Evolutionary conservation across 2,888 invertebrate genomes (phyloP), one percentile per base, ranked within the genome.

Genomic region (Onthophagus sagittarius): DNA sequence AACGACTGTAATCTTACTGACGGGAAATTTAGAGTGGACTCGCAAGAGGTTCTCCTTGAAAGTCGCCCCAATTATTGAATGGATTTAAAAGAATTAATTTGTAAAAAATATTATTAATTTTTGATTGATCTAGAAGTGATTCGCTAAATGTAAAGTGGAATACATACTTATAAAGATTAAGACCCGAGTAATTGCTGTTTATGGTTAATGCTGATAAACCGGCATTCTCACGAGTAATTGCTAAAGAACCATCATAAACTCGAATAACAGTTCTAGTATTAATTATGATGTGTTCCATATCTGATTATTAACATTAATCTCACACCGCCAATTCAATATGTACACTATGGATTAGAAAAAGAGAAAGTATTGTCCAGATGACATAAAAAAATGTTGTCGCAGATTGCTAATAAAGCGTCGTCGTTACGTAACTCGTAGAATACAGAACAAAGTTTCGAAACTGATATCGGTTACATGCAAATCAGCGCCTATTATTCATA

Each of bases 111-210:
- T n/a, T n/a, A n/a, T n/a, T n/a, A n/a, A 23, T 23, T 23, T 23
- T 23, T 23, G 23, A 23, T 23, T 23, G 23, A 23, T 53, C 6
- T 53, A 53, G 39, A 53, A 53, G 6, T 53, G 5, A 11, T 9
- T 4, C 39, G 11, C 1, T 11, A 53, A 7, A 53, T 11, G 39
- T 53, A 53, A 53, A 53, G 6, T 9, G 2, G 11, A 53, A 7
- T 53, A 7, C 39, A 11, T 53, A 53, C 39, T 9, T 53, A 53
- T 53, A 53, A 1, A 53, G 39, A 53, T 14, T n/a, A n/a, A n/a
- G n/a, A n/a, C n/a, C n/a, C n/a, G 67, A 6, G 67, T 67, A 67
- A 67, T 67, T 67, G 67, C 67, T 5, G 67, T 67, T 67, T 67
- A 67, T 67, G 23, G 23, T 31, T 11, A 32, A n/a, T 67, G 67